A percentile compares a stretch with the other conserved stretches of the same genome.
These are phyloP conservation scores for Falco concolor DNA, from an alignment of 2,797 vertebrate species.

Conservation along the genomic window DNA sequence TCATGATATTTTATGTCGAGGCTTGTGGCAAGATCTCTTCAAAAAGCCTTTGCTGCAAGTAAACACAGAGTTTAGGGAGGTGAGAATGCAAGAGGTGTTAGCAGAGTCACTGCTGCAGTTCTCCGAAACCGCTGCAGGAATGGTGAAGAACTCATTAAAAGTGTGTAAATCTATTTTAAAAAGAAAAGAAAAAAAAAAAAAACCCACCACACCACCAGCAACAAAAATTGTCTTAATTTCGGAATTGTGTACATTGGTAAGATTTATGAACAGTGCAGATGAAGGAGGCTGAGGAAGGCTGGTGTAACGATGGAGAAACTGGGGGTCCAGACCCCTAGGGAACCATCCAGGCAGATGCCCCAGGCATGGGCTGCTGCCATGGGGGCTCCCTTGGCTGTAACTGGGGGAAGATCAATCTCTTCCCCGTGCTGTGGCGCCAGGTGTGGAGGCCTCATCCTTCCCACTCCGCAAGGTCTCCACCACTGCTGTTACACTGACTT, in stretches of 20 bases:
- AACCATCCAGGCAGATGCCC: fast-evolving
- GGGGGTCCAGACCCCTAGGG: too few relatives aligned
- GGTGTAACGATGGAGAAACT: background rate
- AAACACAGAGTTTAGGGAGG: background rate
- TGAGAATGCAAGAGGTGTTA: background rate
- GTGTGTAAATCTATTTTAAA: background rate
- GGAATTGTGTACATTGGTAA: background rate
- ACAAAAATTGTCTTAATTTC: background rate
- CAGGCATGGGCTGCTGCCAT: background rate
- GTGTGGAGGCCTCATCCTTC: background rate
- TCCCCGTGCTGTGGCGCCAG: too few relatives aligned
- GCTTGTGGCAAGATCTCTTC: background rate
- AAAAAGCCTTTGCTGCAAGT: background rate
- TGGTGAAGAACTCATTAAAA: background rate
- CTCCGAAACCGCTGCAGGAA: background rate
- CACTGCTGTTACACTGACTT: background rate
- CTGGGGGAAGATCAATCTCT: too few relatives aligned
- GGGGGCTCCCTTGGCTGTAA: background rate
- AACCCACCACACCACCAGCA: background rate
- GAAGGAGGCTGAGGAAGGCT: background rate
- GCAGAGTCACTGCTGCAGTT: background rate
- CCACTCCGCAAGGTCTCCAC: background rate
- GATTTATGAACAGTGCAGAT: background rate
- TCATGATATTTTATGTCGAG: background rate
- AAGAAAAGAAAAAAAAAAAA: background rate